Conservation (phyloP, 2,113 vertebrate species). For the Noturus placidus region DNA sequence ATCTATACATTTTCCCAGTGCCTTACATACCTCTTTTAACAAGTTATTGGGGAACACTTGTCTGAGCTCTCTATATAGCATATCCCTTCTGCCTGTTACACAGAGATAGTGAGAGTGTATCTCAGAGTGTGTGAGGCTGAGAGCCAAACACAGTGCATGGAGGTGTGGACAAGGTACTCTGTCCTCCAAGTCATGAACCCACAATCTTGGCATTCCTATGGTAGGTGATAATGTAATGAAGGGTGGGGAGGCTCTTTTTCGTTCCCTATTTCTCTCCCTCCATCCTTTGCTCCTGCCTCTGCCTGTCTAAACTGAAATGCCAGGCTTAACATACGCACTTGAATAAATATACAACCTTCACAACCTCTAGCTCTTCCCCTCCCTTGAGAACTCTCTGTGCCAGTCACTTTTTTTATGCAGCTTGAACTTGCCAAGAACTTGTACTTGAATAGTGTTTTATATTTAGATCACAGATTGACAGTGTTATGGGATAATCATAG, state of each 20-base stretch:
- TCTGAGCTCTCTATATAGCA: conserved; percentile 14
- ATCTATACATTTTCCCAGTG: neutral
- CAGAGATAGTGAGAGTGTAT: neutral
- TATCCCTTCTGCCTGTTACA: neutral
- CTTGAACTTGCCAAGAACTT: conserved; percentile 26
- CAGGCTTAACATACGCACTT: conserved; percentile 68
- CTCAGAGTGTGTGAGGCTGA: conserved; percentile 4
- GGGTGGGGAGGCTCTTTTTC: conserved; percentile 62
- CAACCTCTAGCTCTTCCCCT: conserved; percentile 51
- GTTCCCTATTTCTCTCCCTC: conserved; percentile 39
- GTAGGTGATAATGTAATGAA: conserved; percentile 68
- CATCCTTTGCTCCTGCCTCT: conserved; percentile 58
- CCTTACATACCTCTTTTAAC: neutral
- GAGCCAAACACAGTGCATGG: conserved; percentile 20
- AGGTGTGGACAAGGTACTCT: conserved; percentile 33
- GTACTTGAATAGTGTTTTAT: conserved; percentile 3
- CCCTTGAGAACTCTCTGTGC: conserved; percentile 18
- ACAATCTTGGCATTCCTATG: conserved; percentile 71
- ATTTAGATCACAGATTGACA: conserved; percentile 34
- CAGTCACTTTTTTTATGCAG: neutral
- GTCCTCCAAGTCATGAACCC: conserved; percentile 56
- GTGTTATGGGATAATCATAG: conserved; percentile 14
- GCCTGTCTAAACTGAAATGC: conserved; percentile 72
- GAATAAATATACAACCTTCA: conserved; percentile 66
- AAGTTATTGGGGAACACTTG: neutral